Conservation (phyloP, 1,140 invertebrate genomes). For the Neomicropteryx cornuta region DNA sequence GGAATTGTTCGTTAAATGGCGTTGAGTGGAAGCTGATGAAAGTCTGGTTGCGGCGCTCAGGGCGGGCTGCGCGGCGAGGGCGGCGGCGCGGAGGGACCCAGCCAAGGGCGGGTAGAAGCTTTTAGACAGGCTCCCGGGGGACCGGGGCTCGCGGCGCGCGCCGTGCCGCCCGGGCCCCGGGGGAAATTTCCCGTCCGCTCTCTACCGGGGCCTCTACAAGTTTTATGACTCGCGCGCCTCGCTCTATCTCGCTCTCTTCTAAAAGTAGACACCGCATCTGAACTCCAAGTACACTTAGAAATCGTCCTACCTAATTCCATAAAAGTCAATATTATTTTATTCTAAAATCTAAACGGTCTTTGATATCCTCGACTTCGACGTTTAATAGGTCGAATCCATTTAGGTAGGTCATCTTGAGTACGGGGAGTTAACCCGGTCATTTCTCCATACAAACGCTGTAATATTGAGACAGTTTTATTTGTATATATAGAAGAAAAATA, state of each 20-base stretch:
- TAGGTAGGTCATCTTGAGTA: too few species aligned
- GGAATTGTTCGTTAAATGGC: conserved; percentile 12
- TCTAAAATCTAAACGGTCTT: too few species aligned
- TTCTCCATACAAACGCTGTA: too few species aligned
- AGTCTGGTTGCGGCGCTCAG: conserved; percentile 18
- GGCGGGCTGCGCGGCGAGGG: conserved; percentile 10
- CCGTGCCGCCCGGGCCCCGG: conserved; percentile 19
- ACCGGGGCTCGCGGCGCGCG: conserved; percentile 15
- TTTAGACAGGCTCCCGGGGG: conserved; percentile 7
- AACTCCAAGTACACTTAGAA: not conserved
- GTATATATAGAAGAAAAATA: too few species aligned
- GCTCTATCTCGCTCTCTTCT: conserved; percentile 9
- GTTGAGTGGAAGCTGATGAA: conserved; percentile 18
- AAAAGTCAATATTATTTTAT: not conserved
- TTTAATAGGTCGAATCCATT: too few species aligned
- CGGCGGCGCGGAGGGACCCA: conserved; percentile 2
- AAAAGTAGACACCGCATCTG: conserved; percentile 3
- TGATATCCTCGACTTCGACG: too few species aligned
- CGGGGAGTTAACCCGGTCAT: too few species aligned
- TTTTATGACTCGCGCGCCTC: conserved; percentile 3
- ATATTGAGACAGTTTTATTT: too few species aligned
- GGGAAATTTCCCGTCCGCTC: conserved; percentile 18
- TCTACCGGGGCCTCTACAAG: conserved; percentile 12
- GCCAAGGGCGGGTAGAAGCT: too few species aligned
- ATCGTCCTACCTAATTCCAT: too few species aligned